Evolutionary conservation across 2,113 vertebrate genomes (phyloP).

Genomic region (Melanostigma gelatinosum): DNA sequence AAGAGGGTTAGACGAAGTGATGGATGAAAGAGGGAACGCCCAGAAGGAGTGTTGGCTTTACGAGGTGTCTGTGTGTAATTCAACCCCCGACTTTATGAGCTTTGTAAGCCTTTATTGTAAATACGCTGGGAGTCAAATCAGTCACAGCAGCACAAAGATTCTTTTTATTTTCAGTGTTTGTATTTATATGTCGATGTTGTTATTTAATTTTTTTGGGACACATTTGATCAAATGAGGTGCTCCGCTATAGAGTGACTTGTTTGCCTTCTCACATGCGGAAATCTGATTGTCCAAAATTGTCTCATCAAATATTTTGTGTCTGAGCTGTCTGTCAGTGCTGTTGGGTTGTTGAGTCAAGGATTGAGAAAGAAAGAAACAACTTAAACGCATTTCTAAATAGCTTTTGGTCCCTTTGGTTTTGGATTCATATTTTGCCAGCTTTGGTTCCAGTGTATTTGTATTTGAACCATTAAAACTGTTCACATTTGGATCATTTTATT

Average conservation of each 20-base stretch:
- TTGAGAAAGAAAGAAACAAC: neutral
- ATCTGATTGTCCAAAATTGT: constrained; percentile 27
- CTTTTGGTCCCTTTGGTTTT: neutral
- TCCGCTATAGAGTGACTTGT: neutral
- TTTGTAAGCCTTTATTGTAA: constrained; percentile 71
- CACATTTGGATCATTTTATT: neutral
- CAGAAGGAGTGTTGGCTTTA: neutral
- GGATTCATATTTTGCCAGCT: neutral
- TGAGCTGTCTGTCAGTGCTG: neutral
- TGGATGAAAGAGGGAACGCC: neutral
- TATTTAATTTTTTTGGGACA: constrained; percentile 50
- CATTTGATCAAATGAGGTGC: neutral
- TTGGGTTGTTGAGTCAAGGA: neutral
- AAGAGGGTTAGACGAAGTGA: neutral
- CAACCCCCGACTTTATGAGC: constrained; percentile 63
- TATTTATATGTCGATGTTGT: constrained; percentile 62
- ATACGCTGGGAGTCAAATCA: constrained; percentile 42
- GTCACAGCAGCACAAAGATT: constrained; percentile 23
- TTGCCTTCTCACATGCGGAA: constrained; percentile 45
- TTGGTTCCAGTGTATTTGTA: neutral
- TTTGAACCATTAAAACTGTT: constrained; percentile 8
- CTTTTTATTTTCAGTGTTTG: constrained; percentile 63
- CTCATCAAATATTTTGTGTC: neutral
- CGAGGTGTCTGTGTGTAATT: constrained; percentile 7
- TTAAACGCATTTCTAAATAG: neutral